phyloP scores from a whole-genome alignment of 1,140 invertebrate genomes.

The Drosophila rufa region DNA sequence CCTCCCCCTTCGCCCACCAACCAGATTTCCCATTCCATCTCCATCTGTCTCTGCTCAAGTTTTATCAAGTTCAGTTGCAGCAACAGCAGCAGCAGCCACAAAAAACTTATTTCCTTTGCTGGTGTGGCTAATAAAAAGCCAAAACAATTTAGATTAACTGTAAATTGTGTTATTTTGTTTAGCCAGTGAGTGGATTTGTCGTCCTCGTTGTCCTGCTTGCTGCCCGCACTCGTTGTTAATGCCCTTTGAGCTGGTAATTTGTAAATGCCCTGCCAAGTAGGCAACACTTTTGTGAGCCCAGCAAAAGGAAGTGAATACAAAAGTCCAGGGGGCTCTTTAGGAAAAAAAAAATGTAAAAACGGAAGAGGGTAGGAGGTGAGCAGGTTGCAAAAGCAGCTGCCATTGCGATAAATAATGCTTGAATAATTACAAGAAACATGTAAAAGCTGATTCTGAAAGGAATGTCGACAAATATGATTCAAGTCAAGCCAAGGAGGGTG shows the following conservation, averaged over 20 bases:
- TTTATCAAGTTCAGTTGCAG: constrained; percentile 79
- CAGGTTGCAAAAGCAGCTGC: constrained; percentile 47
- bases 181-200: constrained; percentile 62
- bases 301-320: constrained; percentile 64
- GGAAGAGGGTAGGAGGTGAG: not conserved
- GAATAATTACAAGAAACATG: constrained; percentile 77
- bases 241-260: constrained; percentile 62
- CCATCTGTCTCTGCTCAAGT: constrained; percentile 56
- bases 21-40: constrained; percentile 6
- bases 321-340: not conserved
- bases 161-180: constrained; percentile 83
- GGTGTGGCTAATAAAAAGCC: constrained; percentile 75
- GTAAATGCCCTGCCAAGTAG: constrained; percentile 68
- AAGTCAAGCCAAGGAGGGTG: not conserved
- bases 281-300: constrained; percentile 71
- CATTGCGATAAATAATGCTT: constrained; percentile 72
- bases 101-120: constrained; percentile 69
- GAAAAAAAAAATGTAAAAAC: not conserved
- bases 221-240: constrained; percentile 25
- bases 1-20: not conserved
- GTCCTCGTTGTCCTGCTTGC: constrained; percentile 26
- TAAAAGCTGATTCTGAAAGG: constrained; percentile 61
- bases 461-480: constrained; percentile 20
- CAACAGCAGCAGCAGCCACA: constrained; percentile 73
- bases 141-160: constrained; percentile 82